phyloP scores from a whole-genome alignment of 2,888 invertebrate genomes.

The Leptinotarsa haldemani region DNA sequence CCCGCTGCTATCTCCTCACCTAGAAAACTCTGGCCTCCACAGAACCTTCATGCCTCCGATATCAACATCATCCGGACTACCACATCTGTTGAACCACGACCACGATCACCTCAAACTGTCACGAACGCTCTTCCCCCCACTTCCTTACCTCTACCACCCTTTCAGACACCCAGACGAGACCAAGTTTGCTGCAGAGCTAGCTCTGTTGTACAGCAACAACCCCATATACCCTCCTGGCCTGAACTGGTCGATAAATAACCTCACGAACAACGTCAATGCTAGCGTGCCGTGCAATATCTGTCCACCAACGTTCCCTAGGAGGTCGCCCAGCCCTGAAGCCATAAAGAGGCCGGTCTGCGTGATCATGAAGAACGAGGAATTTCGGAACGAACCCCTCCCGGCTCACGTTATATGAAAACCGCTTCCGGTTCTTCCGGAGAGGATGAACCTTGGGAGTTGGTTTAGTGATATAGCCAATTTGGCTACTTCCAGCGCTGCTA shows the following conservation, averaged over 20 bases:
- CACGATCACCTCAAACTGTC: slow-evolving; percentile 72
- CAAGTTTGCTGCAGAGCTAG: slow-evolving; percentile 77
- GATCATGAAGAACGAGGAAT: slow-evolving; percentile 72
- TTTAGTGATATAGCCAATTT: slow-evolving; percentile 65
- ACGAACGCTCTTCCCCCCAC: slow-evolving; percentile 76
- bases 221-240: slow-evolving; percentile 69
- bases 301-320: slow-evolving; percentile 63
- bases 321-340: slow-evolving; percentile 61
- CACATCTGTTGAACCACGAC: slow-evolving; percentile 70
- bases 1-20: slow-evolving; percentile 69
- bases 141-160: slow-evolving; percentile 77
- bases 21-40: slow-evolving; percentile 66
- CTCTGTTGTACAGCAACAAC: slow-evolving; percentile 72
- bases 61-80: slow-evolving; percentile 66
- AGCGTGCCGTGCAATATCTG: slow-evolving; percentile 61
- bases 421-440: slow-evolving; percentile 83
- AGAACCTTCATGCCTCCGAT: slow-evolving; percentile 67
- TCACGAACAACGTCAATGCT: slow-evolving; percentile 49
- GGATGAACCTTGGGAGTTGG: slow-evolving; percentile 71
- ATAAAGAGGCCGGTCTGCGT: slow-evolving; percentile 72
- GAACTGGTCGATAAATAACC: slow-evolving; percentile 61
- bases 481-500: slow-evolving; percentile 60
- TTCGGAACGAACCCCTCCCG: slow-evolving; percentile 67
- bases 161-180: slow-evolving; percentile 71
- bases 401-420: slow-evolving; percentile 87